Base-by-base conservation (phyloP, 2,797 vertebrate genomes). In the Danio tinwini region DNA sequence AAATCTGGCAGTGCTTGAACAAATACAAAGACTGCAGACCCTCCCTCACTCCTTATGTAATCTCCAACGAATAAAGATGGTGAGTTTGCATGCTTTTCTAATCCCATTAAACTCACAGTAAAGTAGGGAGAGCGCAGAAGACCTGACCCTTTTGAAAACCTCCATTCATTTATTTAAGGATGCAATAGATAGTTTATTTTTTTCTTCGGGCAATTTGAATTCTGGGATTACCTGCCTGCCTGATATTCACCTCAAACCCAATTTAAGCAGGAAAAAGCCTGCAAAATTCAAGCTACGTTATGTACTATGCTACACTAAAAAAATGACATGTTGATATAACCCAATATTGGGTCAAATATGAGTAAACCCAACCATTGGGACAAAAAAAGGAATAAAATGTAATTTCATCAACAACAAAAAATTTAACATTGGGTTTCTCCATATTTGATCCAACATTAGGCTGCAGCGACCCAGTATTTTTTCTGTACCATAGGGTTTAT, bases 1-100 rank as follows among this genome's bases (percentile, higher is more conserved):
- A 65, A 74, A 69, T 76, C 61, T 82, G 72, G 65, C 74, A 63
- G 62, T 42, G 37, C 55, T 39, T 69, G 64, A 77, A 74, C 59
- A 72, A 81, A 83, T 64, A 78, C 69, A 76, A 55, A 81, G 67
- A 78, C 63, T 65, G n/a, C 49, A 76, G 70, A 45, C 1, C 49
- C 16, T 39, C 13, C 11, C 12, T 14, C 13, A 37, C 4, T 39
- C 0, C 17, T 70, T 80, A 59, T 67, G 78, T 70, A 80, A 81
- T 40, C 52, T n/a, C 53, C 75, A 69, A 59, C 16, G 39, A 17
- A 53, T 4, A 39, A 63, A 68, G 71, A 53, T 69, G 44, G 68
- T 78, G 42, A 29, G 39, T 76, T 63, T 70, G 61, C 29, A 52
- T 78, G 72, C 58, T 58, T 78, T 50, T 56, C 67, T 65, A 71